Base-by-base conservation (phyloP, 2,888 invertebrate species). In the Agrotis clavis region DNA sequence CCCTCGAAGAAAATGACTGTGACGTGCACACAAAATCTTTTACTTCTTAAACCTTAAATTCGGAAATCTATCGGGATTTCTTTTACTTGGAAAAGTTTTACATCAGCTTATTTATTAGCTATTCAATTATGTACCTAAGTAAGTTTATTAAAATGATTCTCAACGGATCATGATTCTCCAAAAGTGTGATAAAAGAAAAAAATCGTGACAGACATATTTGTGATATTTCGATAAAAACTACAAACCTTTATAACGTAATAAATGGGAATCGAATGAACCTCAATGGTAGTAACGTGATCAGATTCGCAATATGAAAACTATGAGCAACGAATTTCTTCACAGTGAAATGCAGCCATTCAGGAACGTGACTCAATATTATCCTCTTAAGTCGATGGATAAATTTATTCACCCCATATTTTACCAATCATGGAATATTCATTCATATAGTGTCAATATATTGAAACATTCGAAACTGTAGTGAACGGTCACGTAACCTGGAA, bases 1-100 rank as follows among this genome's bases (percentile, higher is more conserved):
- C 94, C 94, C 93, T 94, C 90, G 90, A 92, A 91, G 87, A 88
- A 89, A 94, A 94, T 94, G 90, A 92, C 94, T 94, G 91, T 94
- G 94, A 93, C 93, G 91, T 92, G 92, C 91, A 91, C 92, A 90
- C 90, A 89, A 92, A 94, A 92, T 92, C 90, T 90, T 90, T 86
- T 87, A 87, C 87, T 87, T 83, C 84, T 87, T 87, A 82, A 79
- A 71, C 48, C 82, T 79, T 81, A 89, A 89, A 88, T 60, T 82
- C 35, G 35, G 51, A 63, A 69, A 78, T 68, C 73, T 51, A 68
- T 67, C 61, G 66, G 53, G 59, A 69, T 61, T 83, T 61, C 48
- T 60, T 59, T 67, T 68, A 57, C 48, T 73, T 66, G 57, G 35
- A 68, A 63, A 82, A 79, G 45, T 65, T 84, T 54, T 51, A 50